Evolutionary conservation across 2,888 invertebrate genomes (phyloP).

Genomic region (Tholera decimalis): DNA sequence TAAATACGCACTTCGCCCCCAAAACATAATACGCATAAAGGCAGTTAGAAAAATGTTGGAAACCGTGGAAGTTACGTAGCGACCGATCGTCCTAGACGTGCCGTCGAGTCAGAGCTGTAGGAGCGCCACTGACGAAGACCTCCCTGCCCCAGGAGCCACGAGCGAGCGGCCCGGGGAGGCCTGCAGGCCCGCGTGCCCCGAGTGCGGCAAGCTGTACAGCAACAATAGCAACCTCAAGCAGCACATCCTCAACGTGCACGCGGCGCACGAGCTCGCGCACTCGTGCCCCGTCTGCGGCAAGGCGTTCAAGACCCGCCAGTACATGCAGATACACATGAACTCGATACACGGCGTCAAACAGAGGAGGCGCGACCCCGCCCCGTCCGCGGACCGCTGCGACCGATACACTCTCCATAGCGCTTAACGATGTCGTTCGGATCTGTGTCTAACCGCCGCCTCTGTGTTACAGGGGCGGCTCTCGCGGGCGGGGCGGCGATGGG

Average conservation of each 20-base stretch:
- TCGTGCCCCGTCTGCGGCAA: conserved; percentile 93
- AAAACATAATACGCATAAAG: conserved; percentile 57
- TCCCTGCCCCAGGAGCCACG: conserved; percentile 89
- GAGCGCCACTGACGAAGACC: conserved; percentile 82
- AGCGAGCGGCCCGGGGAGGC: conserved; percentile 78
- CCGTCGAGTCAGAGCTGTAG: conserved; percentile 46
- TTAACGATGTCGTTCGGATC: conserved; percentile 78
- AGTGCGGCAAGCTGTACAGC: conserved; percentile 93
- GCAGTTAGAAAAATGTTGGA: conserved; percentile 55
- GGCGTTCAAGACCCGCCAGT: conserved; percentile 94
- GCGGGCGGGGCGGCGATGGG: conserved; percentile 90
- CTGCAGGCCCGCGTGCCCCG: conserved; percentile 92
- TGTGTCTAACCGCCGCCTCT: conserved; percentile 92
- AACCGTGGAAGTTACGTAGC: conserved; percentile 70
- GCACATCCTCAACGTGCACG: conserved; percentile 93
- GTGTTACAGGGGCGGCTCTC: conserved; percentile 93
- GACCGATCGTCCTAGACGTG: conserved; percentile 55
- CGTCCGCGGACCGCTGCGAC: conserved; percentile 79
- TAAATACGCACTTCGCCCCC: conserved; percentile 67
- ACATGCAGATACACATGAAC: conserved; percentile 93
- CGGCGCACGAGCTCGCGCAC: conserved; percentile 91
- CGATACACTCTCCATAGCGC: conserved; percentile 86
- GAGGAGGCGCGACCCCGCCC: conserved; percentile 89
- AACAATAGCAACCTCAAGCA: conserved; percentile 94
- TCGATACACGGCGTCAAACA: conserved; percentile 93